Evolutionary conservation across 2,888 invertebrate species (phyloP), one percentile per base, ranked within the genome.

Genomic region (Leptinotarsa juncta): DNA sequence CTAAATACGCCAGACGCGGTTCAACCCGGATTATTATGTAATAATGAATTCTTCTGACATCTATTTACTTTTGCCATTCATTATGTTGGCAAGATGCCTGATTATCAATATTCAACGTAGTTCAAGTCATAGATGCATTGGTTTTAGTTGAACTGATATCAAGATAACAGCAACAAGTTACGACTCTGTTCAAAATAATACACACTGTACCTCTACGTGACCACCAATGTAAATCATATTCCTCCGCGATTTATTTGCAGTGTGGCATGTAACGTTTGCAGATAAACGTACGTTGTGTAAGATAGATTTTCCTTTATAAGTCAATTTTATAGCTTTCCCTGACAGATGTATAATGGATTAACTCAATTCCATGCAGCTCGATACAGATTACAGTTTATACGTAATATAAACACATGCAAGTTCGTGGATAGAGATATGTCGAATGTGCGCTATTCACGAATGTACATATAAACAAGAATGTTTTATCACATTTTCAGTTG

Each of bases 341-440:
- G 65, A 65, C 65, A 65, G 65, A 18, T 20, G 48, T 49, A 42
- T 65, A 65, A 65, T 65, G 48, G 53, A 53, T 53, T 14, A 53
- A 53, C 18, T 53, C 53, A 53, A 53, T 18, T 53, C 12, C 53
- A 53, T 3, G 18, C 53, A 18, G 12, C 53, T 53, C 18, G 3
- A 1, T 18, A 18, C 12, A 18, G 53, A 53, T 53, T 18, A 18
- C 18, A 10, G 53, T 18, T 4, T 7, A 18, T 18, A 10, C 18
- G 10, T 18, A 7, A 3, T 7, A 18, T 53, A 10, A 18, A 18
- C 18, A 53, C 18, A 53, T 53, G 18, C 5, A 10, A 53, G 53
- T 18, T 53, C 18, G 10, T 32, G 32, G 32, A 32, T 32, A 32
- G 32, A 10, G 10, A 32, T 32, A 32, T 32, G 32, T 32, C 32